Base-by-base conservation (phyloP, 1,140 invertebrate species). In the Subanguina moxae region DNA sequence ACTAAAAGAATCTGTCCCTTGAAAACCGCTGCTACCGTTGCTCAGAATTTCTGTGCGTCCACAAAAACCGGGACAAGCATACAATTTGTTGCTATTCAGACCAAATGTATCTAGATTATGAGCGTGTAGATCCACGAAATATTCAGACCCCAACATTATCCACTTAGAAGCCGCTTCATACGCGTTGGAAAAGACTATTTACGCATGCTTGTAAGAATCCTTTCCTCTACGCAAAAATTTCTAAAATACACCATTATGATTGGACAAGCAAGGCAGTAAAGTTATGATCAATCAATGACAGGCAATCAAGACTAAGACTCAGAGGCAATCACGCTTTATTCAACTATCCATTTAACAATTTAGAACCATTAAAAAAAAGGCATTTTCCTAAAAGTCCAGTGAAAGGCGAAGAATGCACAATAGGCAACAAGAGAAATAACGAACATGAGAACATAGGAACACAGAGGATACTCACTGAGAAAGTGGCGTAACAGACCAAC, bases 31-130 rank as follows among this genome's bases (percentile, higher is more conserved):
- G 63, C n/a, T 52, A 52, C n/a, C n/a, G 8, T 52, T 25, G 15
- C 23, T 52, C 48, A 52, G n/a, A 21, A 8, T 8, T 52, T 27
- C 71, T 17, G 72, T 56, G 15, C 70, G 72, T 17, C 70, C 70
- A 62, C 70, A 71, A 43, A 71, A 71, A 52, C 70, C 70, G 15
- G 70, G 70, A 65, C 70, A 71, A 13, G n/a, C 48, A 28, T 23
- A 27, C 38, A 45, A 58, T 64, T 21, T 5, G 32, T 38, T 38
- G 11, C 11, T 11, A 38, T 38, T 11, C 32, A 38, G 43, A 13
- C 63, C 56, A 28, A 57, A 28, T 28, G 56, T 13, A 57, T 23
- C 11, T 25, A 57, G 1, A 25, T 57, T 57, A n/a, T 57, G 56
- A 15, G 9, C 56, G 19, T 57, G 19, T 9, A n/a, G 13, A n/a